Percentiles rank a stretch among this genome's conserved stretches.
Evolutionary conservation across 2,888 invertebrate genomes (phyloP).

Genomic region (Leucophenga maculata): DNA sequence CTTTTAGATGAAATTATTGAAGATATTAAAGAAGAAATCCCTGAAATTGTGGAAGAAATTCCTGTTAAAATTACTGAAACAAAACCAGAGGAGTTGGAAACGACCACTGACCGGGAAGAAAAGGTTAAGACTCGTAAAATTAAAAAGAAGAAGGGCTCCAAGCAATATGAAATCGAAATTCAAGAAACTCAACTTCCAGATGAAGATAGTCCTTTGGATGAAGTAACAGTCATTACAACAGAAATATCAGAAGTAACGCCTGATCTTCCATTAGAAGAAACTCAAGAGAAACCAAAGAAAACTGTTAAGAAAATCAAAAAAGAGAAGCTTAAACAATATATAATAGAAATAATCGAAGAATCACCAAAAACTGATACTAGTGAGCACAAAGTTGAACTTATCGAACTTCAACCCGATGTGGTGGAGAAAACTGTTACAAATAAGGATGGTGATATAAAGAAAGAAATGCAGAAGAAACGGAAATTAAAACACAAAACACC

Average conservation of each 20-base stretch:
- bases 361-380: too few relatives aligned
- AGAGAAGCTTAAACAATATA: slow-evolving; percentile 61
- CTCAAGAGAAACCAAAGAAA: slow-evolving; percentile 47
- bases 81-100: slow-evolving; percentile 56
- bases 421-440: too few relatives aligned
- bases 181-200: slow-evolving; percentile 68
- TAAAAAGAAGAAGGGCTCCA: slow-evolving; percentile 72
- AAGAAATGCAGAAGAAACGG: too few relatives aligned
- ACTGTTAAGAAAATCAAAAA: slow-evolving; percentile 54
- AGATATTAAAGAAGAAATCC: slow-evolving; percentile 48
- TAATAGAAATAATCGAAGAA: slow-evolving; percentile 64
- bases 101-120: slow-evolving; percentile 58
- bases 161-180: slow-evolving; percentile 73
- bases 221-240: slow-evolving; percentile 68
- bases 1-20: slow-evolving; percentile 47
- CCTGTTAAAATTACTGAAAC: slow-evolving; percentile 42
- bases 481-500: slow-evolving; percentile 69
- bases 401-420: too few relatives aligned
- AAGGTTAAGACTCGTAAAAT: slow-evolving; percentile 72
- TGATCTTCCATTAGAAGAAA: slow-evolving; percentile 43
- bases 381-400: too few relatives aligned
- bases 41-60: slow-evolving; percentile 40
- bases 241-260: slow-evolving; percentile 60
- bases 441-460: too few relatives aligned
- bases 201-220: slow-evolving; percentile 68